Evolutionary conservation across 2,797 vertebrate species (phyloP), one percentile per base, ranked within the genome.

Genomic region (Parauchenoglanis punctatus): DNA sequence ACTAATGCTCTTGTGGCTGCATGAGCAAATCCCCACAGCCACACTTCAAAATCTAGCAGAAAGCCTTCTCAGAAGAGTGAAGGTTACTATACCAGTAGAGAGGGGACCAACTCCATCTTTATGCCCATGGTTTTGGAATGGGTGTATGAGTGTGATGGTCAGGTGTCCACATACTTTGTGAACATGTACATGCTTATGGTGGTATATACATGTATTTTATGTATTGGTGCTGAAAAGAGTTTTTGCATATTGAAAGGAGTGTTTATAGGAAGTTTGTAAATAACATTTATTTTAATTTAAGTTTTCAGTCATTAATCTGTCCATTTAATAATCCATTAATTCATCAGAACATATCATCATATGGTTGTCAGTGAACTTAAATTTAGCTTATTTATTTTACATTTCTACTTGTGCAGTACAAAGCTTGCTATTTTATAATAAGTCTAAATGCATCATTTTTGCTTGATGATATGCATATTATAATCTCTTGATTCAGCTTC

Each of bases 281-380:
- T 20, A 54, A 86, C 12, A 44, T 61, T 44, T 13, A 44, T 61
- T 40, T 15, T 78, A 67, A 68, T 17, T 17, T 10, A 31, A 3
- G 20, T 40, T 40, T 81, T 85, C 11, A 81, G 31, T 73, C 13
- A 65, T 68, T 68, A 44, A 82, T 78, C 4, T 52, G 31, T 65
- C 59, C 44, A 40, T 73, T 83, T 28, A 35, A 44, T 65, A 77
- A 63, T 61, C 44, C n/a, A 49, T 52, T 77, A 23, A 77, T 86
- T 73, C 25, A 67, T 86, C 49, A 56, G 28, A 54, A 54, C 4
- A 81, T 59, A 54, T 56, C 7, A 68, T 59, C 13, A 58, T 59
- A 61, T 81, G 56, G 23, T 18, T 86, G 17, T 54, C 20, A 25
- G 23, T 49, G 31, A 44, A 63, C 28, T 73, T 85, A 28, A 59